Evolutionary conservation across 2,888 invertebrate species (phyloP).

Genomic region (Torymus texanus): DNA sequence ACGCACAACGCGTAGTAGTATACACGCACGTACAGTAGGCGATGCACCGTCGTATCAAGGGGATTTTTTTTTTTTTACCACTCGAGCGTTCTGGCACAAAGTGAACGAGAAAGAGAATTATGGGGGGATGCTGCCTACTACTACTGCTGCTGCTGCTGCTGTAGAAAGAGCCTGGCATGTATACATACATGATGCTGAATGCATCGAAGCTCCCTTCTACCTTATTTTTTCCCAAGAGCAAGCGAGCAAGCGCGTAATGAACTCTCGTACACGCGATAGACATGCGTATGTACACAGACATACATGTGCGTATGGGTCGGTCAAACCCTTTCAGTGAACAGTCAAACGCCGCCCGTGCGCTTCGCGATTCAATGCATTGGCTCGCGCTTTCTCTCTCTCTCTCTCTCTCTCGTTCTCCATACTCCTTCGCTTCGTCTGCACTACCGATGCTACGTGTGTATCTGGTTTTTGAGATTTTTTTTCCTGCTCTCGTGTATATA

Average conservation of each 20-base stretch:
- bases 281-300: conserved; percentile 52
- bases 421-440: not conserved
- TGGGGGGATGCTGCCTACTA: conserved; percentile 4
- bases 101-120: conserved; percentile 45
- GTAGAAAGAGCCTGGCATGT: conserved; percentile 20
- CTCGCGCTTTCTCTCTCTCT: not conserved
- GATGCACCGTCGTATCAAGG: no score
- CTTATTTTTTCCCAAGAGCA: conserved; percentile 66
- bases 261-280: conserved; percentile 56
- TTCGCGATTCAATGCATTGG: conserved; percentile 22
- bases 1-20: no score
- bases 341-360: conserved; percentile 29
- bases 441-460: not conserved
- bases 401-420: not conserved
- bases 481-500: not conserved
- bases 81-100: not conserved
- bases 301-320: conserved; percentile 52
- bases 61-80: no score
- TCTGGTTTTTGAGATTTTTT: conserved; percentile 16
- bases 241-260: conserved; percentile 64
- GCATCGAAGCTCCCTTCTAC: conserved; percentile 9
- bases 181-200: not conserved
- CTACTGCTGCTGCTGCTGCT: conserved; percentile 5
- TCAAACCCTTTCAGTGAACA: conserved; percentile 39
- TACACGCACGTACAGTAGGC: no score